phyloP scores from a whole-genome alignment of 2,113 vertebrate species.

The Siphamia tubifer region DNA sequence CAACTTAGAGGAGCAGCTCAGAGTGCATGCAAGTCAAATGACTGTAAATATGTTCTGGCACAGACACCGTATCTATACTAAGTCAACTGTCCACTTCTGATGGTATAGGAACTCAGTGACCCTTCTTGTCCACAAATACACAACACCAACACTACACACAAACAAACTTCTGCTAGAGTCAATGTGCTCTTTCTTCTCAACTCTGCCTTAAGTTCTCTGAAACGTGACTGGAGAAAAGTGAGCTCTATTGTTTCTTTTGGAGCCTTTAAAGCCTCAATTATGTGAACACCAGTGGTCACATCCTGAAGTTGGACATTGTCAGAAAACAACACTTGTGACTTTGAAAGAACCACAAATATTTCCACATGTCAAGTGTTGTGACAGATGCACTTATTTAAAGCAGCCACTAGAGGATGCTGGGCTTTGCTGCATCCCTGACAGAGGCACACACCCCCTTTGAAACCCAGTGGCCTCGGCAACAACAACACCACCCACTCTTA shows the following conservation, averaged over 20 bases:
- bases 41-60: neutral
- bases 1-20: no score
- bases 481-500: conserved; percentile 50
- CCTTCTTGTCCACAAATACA: conserved; percentile 2
- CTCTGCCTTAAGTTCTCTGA: neutral
- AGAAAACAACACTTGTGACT: conserved; percentile 14
- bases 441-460: conserved; percentile 48
- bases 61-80: neutral
- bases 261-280: conserved; percentile 8
- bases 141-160: neutral
- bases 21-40: no score
- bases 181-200: conserved; percentile 4
- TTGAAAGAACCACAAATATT: conserved; percentile 27
- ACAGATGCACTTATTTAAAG: conserved; percentile 4
- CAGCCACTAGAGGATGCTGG: conserved; percentile 56
- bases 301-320: conserved; percentile 13
- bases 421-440: conserved; percentile 39
- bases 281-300: conserved; percentile 8
- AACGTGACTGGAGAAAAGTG: neutral
- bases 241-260: neutral
- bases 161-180: neutral
- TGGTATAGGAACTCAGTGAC: conserved; percentile 8
- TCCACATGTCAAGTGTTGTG: conserved; percentile 11
- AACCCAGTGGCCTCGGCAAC: conserved; percentile 41
- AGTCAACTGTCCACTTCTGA: neutral